Evolutionary conservation across 2,797 vertebrate species (phyloP).

Genomic region (Poeciliopsis infans): DNA sequence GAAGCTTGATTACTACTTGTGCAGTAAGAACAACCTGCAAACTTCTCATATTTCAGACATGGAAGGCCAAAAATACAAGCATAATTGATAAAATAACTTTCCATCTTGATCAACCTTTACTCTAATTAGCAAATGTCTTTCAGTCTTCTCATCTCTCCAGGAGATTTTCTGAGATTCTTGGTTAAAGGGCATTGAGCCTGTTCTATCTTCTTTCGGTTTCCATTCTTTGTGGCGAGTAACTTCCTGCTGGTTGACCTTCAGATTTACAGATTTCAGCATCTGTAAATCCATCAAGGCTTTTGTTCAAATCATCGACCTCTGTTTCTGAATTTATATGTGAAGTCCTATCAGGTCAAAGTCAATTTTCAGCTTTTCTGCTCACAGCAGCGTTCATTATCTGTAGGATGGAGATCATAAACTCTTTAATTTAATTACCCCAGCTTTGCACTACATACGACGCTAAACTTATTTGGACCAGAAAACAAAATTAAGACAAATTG

Average conservation of each 20-base stretch:
- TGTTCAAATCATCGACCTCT: background rate
- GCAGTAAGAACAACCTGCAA: background rate
- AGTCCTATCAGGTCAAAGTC: slow-evolving; percentile 5
- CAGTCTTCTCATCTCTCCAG: slow-evolving; percentile 12
- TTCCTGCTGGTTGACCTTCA: slow-evolving; percentile 7
- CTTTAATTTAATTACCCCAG: slow-evolving; percentile 13
- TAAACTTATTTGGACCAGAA: slow-evolving; percentile 29
- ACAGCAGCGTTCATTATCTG: slow-evolving; percentile 1
- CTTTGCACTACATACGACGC: slow-evolving; percentile 15
- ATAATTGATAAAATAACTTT: slow-evolving; percentile 8
- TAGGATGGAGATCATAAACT: slow-evolving; percentile 13
- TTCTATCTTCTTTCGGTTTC: background rate
- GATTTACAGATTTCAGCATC: slow-evolving; percentile 6
- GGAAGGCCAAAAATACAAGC: background rate
- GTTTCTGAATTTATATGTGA: slow-evolving; percentile 16
- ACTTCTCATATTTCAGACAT: slow-evolving; percentile 5
- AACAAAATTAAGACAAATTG: slow-evolving; percentile 19
- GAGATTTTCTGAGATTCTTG: slow-evolving; percentile 5
- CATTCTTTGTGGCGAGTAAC: background rate
- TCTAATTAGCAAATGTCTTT: slow-evolving; percentile 16
- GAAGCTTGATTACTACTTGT: background rate
- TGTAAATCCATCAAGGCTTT: slow-evolving; percentile 3
- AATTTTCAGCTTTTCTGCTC: slow-evolving; percentile 15
- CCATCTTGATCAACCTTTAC: slow-evolving; percentile 5
- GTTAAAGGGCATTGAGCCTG: background rate